Evolutionary conservation across 2,113 vertebrate species (phyloP).

Genomic region (Hippocampus mohnikei): DNA sequence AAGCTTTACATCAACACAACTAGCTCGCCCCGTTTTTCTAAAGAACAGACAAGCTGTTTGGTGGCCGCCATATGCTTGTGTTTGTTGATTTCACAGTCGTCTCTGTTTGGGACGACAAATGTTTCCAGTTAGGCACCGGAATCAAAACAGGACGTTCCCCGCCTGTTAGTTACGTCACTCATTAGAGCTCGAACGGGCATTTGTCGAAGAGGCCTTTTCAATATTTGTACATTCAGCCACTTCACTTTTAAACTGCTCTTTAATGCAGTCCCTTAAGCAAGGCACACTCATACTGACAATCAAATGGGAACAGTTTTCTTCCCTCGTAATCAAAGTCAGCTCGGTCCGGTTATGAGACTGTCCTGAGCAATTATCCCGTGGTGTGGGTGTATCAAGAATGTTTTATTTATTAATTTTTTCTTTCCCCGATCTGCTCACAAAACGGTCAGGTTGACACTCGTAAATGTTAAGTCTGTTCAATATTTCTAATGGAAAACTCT

Average conservation of each 20-base stretch:
- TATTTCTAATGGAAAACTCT: background rate
- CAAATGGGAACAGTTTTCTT: background rate
- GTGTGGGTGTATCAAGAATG: background rate
- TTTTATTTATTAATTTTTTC: background rate
- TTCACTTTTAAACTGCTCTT: background rate
- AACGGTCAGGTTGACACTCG: background rate
- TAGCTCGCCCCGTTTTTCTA: constrained; percentile 40
- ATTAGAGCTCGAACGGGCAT: constrained; percentile 1
- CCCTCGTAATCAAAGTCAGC: background rate
- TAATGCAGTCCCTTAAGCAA: background rate
- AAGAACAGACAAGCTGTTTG: constrained; percentile 42
- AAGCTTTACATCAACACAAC: constrained; percentile 47
- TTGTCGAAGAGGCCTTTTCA: constrained; percentile 2
- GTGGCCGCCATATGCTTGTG: constrained; percentile 39
- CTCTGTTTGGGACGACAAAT: constrained; percentile 24
- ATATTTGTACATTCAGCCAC: constrained; percentile 1
- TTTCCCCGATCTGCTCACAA: background rate
- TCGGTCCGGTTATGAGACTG: background rate
- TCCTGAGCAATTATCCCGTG: background rate
- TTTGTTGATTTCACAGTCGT: constrained; percentile 35
- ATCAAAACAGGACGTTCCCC: constrained; percentile 9
- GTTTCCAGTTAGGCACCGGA: constrained; percentile 30
- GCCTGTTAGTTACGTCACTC: background rate
- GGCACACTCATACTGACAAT: background rate
- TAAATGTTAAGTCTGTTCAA: background rate